Percentiles rank a stretch among this genome's conserved stretches.
These are phyloP conservation scores for Jacana jacana DNA, from an alignment of 2,113 vertebrate genomes.

Conservation along the genomic window DNA sequence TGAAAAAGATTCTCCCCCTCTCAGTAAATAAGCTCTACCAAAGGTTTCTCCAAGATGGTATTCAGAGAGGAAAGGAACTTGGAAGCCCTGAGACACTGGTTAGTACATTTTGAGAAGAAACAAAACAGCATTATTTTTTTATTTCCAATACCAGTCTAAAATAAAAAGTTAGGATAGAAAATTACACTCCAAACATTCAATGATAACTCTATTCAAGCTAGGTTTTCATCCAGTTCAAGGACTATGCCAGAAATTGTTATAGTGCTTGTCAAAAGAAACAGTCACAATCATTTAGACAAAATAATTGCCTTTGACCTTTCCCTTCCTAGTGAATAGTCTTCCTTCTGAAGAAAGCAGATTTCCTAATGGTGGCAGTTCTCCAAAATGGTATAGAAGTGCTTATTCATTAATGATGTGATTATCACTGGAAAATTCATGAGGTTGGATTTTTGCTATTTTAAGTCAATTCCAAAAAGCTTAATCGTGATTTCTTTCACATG, in stretches of 20 bases:
- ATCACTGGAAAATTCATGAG: background rate
- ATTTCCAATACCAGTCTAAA: background rate
- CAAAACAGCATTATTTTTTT: background rate
- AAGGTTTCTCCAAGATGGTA: background rate
- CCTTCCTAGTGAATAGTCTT: background rate
- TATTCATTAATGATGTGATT: background rate
- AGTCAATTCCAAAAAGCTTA: background rate
- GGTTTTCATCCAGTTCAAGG: background rate
- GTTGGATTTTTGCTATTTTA: background rate
- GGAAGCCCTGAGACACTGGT: background rate
- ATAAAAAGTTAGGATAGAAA: background rate
- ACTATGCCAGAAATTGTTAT: background rate
- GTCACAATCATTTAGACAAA: background rate
- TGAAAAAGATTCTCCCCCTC: background rate
- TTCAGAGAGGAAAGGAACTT: background rate
- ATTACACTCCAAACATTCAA: background rate
- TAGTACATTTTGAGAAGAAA: background rate
- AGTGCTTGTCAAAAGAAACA: conserved; percentile 28
- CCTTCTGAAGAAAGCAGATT: background rate
- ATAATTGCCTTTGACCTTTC: conserved; percentile 42
- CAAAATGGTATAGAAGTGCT: conserved; percentile 8
- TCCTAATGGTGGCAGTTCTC: conserved; percentile 22
- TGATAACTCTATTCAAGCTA: background rate
- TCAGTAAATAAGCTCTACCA: background rate
- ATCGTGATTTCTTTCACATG: background rate